Evolutionary conservation across 1,140 invertebrate genomes (phyloP).

Genomic region (Lepeophtheirus salmonis): DNA sequence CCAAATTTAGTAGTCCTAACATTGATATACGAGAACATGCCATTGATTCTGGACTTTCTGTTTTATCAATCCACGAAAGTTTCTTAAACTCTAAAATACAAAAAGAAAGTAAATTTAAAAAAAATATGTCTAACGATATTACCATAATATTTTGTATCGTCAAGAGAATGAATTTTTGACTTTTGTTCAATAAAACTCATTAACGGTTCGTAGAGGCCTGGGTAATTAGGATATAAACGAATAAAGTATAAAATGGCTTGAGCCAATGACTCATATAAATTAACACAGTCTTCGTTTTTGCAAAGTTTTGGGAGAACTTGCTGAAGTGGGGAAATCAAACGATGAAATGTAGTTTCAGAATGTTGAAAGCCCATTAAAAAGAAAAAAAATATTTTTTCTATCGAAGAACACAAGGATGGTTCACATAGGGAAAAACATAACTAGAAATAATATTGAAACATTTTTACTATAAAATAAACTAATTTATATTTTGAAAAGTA

Average conservation of each 20-base stretch:
- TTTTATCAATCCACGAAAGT: background rate
- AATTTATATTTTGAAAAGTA: too few species aligned
- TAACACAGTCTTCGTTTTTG: background rate
- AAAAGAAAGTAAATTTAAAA: background rate
- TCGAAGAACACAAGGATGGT: background rate
- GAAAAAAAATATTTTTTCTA: constrained; percentile 7
- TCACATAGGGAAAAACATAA: background rate
- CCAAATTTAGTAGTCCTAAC: constrained; percentile 54
- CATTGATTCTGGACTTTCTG: background rate
- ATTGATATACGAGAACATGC: background rate
- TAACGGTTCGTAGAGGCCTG: constrained; percentile 9
- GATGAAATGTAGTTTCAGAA: constrained; percentile 6
- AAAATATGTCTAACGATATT: background rate
- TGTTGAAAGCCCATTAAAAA: constrained; percentile 14
- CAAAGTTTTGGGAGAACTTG: background rate
- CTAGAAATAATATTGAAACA: background rate
- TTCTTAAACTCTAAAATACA: background rate
- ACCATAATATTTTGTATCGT: background rate
- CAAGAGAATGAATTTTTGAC: background rate
- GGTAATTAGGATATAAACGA: constrained; percentile 1
- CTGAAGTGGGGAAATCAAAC: background rate
- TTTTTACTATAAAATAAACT: background rate
- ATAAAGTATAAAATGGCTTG: background rate
- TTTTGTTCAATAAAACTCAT: background rate
- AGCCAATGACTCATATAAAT: background rate